A percentile compares a stretch with the other conserved stretches of the same genome.
phyloP scores from a whole-genome alignment of 2,113 vertebrate species.

The Lagenorhynchus albirostris region DNA sequence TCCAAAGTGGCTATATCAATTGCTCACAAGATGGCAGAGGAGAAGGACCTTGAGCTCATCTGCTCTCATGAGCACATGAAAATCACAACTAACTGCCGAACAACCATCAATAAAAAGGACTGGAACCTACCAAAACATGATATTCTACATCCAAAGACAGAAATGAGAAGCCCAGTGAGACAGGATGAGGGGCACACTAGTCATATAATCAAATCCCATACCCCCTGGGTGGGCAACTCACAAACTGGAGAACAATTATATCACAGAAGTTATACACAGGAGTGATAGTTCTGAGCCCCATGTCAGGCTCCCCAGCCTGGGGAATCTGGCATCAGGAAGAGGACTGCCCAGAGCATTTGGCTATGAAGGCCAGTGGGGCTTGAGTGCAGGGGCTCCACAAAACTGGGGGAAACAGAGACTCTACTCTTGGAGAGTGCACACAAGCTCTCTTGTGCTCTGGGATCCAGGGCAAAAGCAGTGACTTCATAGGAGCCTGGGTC shows the following conservation, averaged over 20 bases:
- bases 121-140: background rate
- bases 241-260: background rate
- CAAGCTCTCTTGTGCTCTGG: background rate
- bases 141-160: background rate
- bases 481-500: background rate
- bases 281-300: background rate
- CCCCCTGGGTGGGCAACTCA: background rate
- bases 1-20: background rate
- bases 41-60: background rate
- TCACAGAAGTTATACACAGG: background rate
- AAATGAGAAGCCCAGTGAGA: background rate
- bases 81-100: background rate
- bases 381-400: background rate
- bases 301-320: background rate
- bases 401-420: too few species aligned
- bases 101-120: background rate
- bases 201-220: background rate
- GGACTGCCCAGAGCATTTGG: background rate
- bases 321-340: background rate
- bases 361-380: background rate
- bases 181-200: background rate
- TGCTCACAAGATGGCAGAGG: background rate
- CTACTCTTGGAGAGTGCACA: background rate
- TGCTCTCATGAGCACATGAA: background rate
- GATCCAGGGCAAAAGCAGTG: background rate